Evolutionary conservation across 2,888 invertebrate genomes (phyloP), one percentile per base, ranked within the genome.

Genomic region (Morpho deidamia): DNA sequence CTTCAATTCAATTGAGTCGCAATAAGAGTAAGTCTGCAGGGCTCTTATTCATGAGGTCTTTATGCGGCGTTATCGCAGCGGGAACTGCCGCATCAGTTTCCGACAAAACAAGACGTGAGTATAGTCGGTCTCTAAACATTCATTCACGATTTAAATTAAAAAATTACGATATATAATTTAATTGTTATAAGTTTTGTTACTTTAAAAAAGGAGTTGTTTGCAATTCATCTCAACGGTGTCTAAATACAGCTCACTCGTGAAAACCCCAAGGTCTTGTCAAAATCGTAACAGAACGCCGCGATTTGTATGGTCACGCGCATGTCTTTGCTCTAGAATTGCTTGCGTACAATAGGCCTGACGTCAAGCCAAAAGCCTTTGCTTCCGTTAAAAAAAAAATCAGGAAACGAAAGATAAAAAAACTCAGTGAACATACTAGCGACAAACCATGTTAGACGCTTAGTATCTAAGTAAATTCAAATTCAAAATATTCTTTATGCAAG

Each of bases 191-290:
- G 23, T 33, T 48, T 40, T 11, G 40, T 33, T 12, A 8, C n/a
- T 23, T 40, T 32, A n/a, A 48, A 41, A 8, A 48, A 33, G 12
- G 12, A 47, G 23, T 42, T 35, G 23, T 47, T 55, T 48, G 47
- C 46, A 45, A 56, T 53, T 47, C 40, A 45, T 47, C 49, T 53
- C 53, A 23, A 47, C 51, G 42, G 40, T 44, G 32, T 52, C 47
- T 41, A 33, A 52, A 56, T 45, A 51, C 51, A 42, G 43, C 35
- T 53, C 53, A 43, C 41, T 59, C 71, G 81, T 76, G 70, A 80
- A 87, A 84, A 80, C 81, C 78, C 83, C 87, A 89, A 88, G 88
- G 88, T 74, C 78, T 73, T 56, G 59, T 68, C 67, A 59, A 78
- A 83, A 78, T 68, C 74, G 74, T 80, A 81, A 70, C 76, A 80